Evolutionary conservation across 1,140 invertebrate species (phyloP).

Genomic region (Bombus haemorrhoidalis): DNA sequence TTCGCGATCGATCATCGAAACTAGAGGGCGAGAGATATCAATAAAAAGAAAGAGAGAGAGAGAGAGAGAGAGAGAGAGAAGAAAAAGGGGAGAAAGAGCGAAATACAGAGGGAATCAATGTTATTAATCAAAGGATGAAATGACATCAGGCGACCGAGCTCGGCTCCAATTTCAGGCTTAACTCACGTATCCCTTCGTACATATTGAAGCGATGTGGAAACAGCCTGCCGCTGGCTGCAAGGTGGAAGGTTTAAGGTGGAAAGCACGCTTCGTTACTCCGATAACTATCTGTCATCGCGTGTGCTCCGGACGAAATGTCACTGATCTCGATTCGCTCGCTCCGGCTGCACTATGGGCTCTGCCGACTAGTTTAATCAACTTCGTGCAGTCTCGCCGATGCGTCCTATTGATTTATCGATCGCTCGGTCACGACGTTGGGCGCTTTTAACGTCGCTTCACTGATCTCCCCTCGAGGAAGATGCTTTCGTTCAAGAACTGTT

Average conservation of each 20-base stretch:
- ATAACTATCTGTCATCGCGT: slow-evolving; percentile 65
- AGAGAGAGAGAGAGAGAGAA: too few relatives aligned
- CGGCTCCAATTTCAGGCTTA: slow-evolving; percentile 29
- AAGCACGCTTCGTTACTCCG: slow-evolving; percentile 57
- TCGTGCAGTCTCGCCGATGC: slow-evolving; percentile 28
- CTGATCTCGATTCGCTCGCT: slow-evolving; percentile 45
- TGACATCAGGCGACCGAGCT: background rate
- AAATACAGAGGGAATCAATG: background rate
- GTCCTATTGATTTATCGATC: slow-evolving; percentile 21
- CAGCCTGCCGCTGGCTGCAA: background rate
- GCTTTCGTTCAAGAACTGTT: background rate
- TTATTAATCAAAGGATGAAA: slow-evolving; percentile 44
- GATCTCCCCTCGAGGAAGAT: background rate
- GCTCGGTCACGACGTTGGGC: background rate
- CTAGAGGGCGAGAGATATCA: background rate
- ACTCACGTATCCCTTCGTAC: slow-evolving; percentile 15
- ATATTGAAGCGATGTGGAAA: slow-evolving; percentile 13
- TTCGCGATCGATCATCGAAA: background rate
- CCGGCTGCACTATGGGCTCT: background rate
- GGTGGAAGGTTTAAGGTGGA: slow-evolving; percentile 45
- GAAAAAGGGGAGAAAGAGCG: background rate
- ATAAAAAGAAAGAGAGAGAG: too few relatives aligned
- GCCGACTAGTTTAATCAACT: slow-evolving; percentile 40
- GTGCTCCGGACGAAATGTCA: slow-evolving; percentile 24
- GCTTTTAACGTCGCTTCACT: background rate